Evolutionary conservation across 1,140 invertebrate species (phyloP).

Genomic region (Orchesella cincta): DNA sequence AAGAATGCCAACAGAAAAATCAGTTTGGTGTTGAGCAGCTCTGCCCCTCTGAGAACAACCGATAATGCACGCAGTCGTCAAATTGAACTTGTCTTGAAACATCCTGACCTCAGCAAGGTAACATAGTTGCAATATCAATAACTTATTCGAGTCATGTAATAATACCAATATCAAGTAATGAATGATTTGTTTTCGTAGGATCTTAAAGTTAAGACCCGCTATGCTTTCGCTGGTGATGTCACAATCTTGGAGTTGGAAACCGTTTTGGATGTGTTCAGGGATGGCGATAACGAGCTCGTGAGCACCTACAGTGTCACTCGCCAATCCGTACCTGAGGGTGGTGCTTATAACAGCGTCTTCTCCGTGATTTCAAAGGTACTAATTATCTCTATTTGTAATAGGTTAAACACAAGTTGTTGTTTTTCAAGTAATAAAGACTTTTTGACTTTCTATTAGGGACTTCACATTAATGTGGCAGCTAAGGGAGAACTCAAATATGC

Average conservation of each 20-base stretch:
- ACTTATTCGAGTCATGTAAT: not conserved
- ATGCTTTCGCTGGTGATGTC: not conserved
- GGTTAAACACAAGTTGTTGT: too few relatives aligned
- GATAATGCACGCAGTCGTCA: not conserved
- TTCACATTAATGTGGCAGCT: constrained; percentile 10
- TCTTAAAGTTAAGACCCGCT: constrained; percentile 23
- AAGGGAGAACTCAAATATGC: constrained; percentile 30
- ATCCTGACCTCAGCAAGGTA: constrained; percentile 44
- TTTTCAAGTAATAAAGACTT: too few relatives aligned
- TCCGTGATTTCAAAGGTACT: not conserved
- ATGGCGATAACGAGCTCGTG: not conserved
- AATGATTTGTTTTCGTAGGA: not conserved
- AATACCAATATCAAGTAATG: not conserved
- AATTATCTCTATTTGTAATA: not conserved
- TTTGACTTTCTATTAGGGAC: not conserved
- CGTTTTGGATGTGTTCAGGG: constrained; percentile 43
- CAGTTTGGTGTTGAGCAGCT: not conserved
- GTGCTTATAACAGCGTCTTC: not conserved
- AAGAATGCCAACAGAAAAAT: constrained; percentile 40
- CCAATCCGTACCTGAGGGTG: not conserved
- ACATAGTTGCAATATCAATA: not conserved
- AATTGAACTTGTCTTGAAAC: constrained; percentile 16
- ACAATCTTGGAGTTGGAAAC: constrained; percentile 32
- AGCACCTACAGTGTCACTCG: not conserved
- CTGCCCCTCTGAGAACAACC: not conserved